phyloP scores from a whole-genome alignment of 2,113 vertebrate species.

The Parus major region DNA sequence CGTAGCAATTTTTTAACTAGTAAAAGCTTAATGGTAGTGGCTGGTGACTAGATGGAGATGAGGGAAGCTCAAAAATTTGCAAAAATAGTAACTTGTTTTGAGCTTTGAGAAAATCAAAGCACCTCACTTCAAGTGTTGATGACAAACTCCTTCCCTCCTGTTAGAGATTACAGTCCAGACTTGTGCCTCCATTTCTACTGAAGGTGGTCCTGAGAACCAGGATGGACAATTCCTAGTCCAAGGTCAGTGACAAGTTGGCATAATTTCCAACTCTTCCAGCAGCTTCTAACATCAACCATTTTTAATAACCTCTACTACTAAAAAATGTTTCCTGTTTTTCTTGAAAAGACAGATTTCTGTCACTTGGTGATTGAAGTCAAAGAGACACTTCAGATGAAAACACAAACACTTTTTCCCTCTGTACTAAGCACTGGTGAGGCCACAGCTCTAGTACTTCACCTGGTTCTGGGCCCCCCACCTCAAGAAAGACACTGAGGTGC shows the following conservation, averaged over 20 bases:
- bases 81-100: not conserved
- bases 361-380: not conserved
- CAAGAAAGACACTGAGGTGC: not conserved
- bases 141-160: not conserved
- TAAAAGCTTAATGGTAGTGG: not conserved
- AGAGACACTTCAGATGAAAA: not conserved
- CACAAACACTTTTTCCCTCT: not conserved
- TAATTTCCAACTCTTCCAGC: not conserved
- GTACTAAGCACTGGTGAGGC: not conserved
- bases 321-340: not conserved
- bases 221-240: not conserved
- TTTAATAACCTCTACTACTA: not conserved
- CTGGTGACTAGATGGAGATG: not conserved
- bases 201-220: not conserved
- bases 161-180: not conserved
- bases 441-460: not conserved
- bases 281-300: not conserved
- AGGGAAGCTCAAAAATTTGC: not conserved
- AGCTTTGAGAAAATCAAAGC: not conserved
- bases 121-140: not conserved
- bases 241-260: not conserved
- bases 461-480: not conserved
- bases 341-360: not conserved
- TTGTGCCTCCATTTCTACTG: not conserved
- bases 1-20: not conserved